phyloP scores from a whole-genome alignment of 1,140 invertebrate species.

The Chrysoperla carnea region DNA sequence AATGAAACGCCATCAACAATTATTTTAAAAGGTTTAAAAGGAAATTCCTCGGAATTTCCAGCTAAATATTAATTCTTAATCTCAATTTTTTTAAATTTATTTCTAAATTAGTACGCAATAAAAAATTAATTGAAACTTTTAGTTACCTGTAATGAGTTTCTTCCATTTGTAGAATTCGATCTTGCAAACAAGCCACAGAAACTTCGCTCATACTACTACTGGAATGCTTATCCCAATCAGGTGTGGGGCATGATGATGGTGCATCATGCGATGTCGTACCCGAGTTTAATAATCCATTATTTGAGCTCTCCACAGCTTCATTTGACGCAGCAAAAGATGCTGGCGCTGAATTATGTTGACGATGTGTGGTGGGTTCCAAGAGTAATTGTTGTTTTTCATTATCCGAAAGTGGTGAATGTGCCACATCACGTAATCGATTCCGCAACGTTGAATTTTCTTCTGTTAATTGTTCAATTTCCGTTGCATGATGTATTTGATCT shows the following conservation, averaged over 20 bases:
- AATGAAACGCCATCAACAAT: no score
- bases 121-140: no score
- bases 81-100: no score
- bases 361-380: constrained; percentile 35
- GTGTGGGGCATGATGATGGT: constrained; percentile 42
- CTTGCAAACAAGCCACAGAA: constrained; percentile 81
- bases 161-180: constrained; percentile 80
- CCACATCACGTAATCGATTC: constrained; percentile 52
- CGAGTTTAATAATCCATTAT: constrained; percentile 14
- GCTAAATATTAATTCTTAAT: no score
- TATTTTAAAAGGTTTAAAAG: no score
- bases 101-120: no score
- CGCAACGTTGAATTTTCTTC: constrained; percentile 58
- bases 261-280: constrained; percentile 18
- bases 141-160: constrained; percentile 59
- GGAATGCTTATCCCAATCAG: constrained; percentile 80
- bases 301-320: constrained; percentile 11
- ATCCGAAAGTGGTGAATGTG: constrained; percentile 62
- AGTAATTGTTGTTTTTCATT: constrained; percentile 61
- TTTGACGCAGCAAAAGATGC: constrained; percentile 32
- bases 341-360: constrained; percentile 40
- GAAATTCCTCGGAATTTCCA: no score
- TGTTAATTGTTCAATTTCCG: constrained; percentile 41
- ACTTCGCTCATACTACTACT: constrained; percentile 70
- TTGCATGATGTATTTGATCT: constrained; percentile 35